Evolutionary conservation across 2,888 invertebrate species (phyloP).

Genomic region (Plagodis pulveraria): DNA sequence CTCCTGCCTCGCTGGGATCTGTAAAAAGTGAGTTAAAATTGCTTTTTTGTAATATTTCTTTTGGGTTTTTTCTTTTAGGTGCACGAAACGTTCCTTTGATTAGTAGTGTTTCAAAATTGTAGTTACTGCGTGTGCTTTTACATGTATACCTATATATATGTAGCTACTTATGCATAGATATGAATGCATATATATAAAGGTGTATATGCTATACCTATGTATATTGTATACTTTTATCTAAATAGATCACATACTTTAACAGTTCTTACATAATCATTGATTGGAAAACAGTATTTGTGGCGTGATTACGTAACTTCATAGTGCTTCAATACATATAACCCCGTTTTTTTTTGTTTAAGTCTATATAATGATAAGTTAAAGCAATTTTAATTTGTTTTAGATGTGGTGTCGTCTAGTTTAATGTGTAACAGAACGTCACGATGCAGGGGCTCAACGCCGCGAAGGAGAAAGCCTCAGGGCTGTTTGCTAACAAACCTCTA

Average conservation of each 20-base stretch:
- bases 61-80: slow-evolving; percentile 10
- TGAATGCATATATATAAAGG: too few species aligned
- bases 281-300: too few species aligned
- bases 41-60: slow-evolving; percentile 21
- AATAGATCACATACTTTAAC: too few species aligned
- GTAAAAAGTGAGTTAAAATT: slow-evolving; percentile 66
- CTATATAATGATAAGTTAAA: slow-evolving; percentile 9
- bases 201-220: too few species aligned
- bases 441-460: slow-evolving; percentile 82
- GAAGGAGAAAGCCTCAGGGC: slow-evolving; percentile 81
- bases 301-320: too few species aligned
- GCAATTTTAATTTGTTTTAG: slow-evolving; percentile 25
- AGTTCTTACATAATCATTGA: too few species aligned
- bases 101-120: not conserved
- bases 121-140: not conserved
- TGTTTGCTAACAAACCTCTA: slow-evolving; percentile 78
- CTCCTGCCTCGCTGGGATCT: slow-evolving; percentile 76
- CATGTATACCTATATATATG: slow-evolving; percentile 12
- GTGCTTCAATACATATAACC: too few species aligned
- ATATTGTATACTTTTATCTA: too few species aligned
- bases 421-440: slow-evolving; percentile 66
- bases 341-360: too few species aligned
- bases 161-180: not conserved
- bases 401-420: slow-evolving; percentile 54
- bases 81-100: too few species aligned